Evolutionary conservation across 2,888 invertebrate genomes (phyloP).

Genomic region (Galeopsomyia nigrocyanea): DNA sequence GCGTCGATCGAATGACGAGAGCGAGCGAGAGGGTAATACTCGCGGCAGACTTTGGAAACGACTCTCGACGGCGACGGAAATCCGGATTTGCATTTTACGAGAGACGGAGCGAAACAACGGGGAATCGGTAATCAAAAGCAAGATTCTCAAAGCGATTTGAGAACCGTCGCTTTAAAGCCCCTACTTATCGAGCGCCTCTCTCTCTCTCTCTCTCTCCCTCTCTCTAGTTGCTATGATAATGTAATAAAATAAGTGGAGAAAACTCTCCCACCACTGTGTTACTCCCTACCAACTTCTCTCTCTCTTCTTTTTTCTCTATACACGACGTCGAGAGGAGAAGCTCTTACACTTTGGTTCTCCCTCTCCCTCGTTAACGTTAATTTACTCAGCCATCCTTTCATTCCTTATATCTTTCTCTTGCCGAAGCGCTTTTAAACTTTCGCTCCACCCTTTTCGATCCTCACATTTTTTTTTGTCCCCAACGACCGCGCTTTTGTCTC

Average conservation of each 20-base stretch:
- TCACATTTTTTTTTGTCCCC: neutral
- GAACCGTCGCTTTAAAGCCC: conserved; percentile 63
- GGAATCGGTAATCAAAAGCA: conserved; percentile 48
- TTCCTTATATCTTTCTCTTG: conserved; percentile 13
- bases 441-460: conserved; percentile 4
- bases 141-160: conserved; percentile 55
- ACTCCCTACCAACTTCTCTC: conserved; percentile 26
- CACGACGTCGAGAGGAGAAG: conserved; percentile 8
- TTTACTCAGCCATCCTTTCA: conserved; percentile 19
- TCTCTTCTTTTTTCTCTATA: conserved; percentile 28
- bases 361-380: conserved; percentile 32
- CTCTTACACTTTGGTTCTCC: conserved; percentile 14
- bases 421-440: conserved; percentile 1
- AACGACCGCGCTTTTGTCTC: too few species aligned
- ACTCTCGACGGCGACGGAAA: conserved; percentile 26
- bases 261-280: conserved; percentile 23
- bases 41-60: conserved; percentile 3
- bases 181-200: conserved; percentile 37
- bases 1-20: too few species aligned
- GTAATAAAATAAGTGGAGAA: conserved; percentile 69
- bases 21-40: too few species aligned
- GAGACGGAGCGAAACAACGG: conserved; percentile 42
- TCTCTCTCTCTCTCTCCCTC: conserved; percentile 11
- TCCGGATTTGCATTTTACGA: conserved; percentile 47
- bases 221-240: conserved; percentile 68